These are phyloP conservation scores for Boulengeromyrus knoepffleri DNA, from an alignment of 2,113 vertebrate genomes.

Conservation along the genomic window DNA sequence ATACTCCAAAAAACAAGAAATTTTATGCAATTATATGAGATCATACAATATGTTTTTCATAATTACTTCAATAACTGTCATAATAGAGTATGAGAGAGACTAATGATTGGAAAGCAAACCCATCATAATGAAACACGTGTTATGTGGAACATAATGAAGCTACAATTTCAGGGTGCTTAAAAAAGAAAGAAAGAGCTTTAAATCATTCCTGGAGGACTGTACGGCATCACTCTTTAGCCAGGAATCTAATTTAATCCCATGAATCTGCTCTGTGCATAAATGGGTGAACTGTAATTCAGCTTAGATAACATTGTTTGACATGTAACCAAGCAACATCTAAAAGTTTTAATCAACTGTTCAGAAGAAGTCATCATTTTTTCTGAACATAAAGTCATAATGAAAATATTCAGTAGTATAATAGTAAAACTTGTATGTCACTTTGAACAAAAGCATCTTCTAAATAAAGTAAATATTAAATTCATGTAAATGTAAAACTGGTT, in stretches of 20 bases:
- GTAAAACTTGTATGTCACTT: neutral
- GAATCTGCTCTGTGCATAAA: neutral
- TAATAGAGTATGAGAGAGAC: neutral
- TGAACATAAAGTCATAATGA: neutral
- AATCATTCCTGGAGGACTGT: neutral
- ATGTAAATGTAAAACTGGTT: neutral
- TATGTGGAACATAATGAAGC: neutral
- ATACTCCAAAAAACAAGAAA: neutral
- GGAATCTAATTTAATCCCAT: neutral
- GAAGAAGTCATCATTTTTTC: neutral
- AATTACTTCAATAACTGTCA: neutral
- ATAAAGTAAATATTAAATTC: neutral
- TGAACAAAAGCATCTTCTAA: too few species aligned
- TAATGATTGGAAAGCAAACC: neutral
- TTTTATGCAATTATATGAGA: too few species aligned
- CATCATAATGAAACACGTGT: neutral
- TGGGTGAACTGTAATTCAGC: neutral
- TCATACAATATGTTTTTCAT: neutral
- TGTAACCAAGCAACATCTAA: neutral
- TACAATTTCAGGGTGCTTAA: neutral
- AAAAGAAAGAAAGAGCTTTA: neutral
- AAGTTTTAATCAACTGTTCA: neutral
- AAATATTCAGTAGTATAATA: neutral
- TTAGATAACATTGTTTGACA: neutral
- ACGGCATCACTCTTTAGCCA: neutral